phyloP scores from a whole-genome alignment of 2,888 invertebrate genomes.

The Psococerastis gibbosa region DNA sequence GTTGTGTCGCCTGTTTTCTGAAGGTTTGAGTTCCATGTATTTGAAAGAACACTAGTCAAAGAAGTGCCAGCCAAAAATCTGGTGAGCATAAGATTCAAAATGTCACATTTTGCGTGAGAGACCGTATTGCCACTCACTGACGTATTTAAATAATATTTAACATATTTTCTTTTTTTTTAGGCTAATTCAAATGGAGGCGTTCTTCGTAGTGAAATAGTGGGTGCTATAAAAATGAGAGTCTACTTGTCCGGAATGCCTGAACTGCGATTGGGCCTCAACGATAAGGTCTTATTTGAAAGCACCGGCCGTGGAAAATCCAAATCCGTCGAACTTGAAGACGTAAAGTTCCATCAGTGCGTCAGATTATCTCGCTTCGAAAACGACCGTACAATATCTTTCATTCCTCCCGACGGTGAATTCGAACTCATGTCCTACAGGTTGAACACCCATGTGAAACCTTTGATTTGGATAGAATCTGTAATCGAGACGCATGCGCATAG shows the following conservation, averaged over 20 bases:
- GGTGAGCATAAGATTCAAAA: too few relatives aligned
- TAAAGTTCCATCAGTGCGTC: constrained; percentile 98
- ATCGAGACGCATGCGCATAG: constrained; percentile 96
- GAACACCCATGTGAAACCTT: constrained; percentile 91
- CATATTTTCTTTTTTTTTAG: constrained; percentile 19
- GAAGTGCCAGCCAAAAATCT: too few relatives aligned
- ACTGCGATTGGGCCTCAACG: constrained; percentile 84
- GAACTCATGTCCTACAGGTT: constrained; percentile 96
- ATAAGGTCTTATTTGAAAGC: constrained; percentile 94
- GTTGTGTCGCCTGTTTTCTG: too few relatives aligned
- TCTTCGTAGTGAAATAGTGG: constrained; percentile 91
- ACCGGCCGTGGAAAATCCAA: constrained; percentile 95
- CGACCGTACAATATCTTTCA: constrained; percentile 94
- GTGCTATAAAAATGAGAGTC: constrained; percentile 96
- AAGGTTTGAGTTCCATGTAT: too few relatives aligned
- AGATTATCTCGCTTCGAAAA: constrained; percentile 92
- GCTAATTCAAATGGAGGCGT: constrained; percentile 96
- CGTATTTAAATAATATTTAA: background rate
- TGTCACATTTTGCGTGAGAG: too few relatives aligned
- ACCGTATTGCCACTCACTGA: too few relatives aligned
- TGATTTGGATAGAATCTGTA: constrained; percentile 98
- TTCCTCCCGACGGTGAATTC: constrained; percentile 98
- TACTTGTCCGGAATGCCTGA: constrained; percentile 98
- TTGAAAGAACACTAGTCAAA: too few relatives aligned
- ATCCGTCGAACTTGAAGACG: constrained; percentile 94